phyloP scores from a whole-genome alignment of 1,140 invertebrate genomes.

The Yoshiicerus persimilis region DNA sequence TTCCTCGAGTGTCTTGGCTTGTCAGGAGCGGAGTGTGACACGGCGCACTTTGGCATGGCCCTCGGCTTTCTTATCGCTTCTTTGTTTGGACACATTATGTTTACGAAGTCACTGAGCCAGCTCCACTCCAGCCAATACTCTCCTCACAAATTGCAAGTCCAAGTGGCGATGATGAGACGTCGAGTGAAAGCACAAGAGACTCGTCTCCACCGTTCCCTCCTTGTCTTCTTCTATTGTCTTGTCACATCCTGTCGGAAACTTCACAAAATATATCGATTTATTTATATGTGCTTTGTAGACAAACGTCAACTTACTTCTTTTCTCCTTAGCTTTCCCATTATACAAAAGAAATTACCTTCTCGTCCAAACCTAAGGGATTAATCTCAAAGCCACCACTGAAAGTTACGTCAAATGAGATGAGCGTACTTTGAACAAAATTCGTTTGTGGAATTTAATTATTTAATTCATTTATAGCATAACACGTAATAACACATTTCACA shows the following conservation, averaged over 20 bases:
- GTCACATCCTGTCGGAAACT: background rate
- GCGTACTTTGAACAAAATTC: too few relatives aligned
- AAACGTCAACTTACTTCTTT: too few relatives aligned
- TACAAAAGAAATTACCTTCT: too few relatives aligned
- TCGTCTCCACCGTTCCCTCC: background rate
- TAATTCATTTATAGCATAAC: too few relatives aligned
- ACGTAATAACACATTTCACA: too few relatives aligned
- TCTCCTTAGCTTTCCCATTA: too few relatives aligned
- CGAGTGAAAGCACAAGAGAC: background rate
- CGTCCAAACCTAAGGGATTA: too few relatives aligned
- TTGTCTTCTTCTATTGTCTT: background rate
- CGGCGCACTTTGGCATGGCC: background rate
- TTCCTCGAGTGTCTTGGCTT: background rate
- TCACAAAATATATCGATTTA: background rate
- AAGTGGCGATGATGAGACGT: background rate
- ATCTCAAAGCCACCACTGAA: too few relatives aligned
- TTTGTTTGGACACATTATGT: background rate
- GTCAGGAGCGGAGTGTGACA: background rate
- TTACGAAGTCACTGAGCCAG: background rate
- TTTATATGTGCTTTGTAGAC: too few relatives aligned
- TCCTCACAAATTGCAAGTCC: background rate
- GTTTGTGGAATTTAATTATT: too few relatives aligned
- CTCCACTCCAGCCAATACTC: background rate
- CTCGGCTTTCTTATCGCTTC: background rate
- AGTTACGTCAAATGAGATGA: too few relatives aligned